Base-by-base conservation (phyloP, 2,888 invertebrate genomes). In the Pammene fasciana region DNA sequence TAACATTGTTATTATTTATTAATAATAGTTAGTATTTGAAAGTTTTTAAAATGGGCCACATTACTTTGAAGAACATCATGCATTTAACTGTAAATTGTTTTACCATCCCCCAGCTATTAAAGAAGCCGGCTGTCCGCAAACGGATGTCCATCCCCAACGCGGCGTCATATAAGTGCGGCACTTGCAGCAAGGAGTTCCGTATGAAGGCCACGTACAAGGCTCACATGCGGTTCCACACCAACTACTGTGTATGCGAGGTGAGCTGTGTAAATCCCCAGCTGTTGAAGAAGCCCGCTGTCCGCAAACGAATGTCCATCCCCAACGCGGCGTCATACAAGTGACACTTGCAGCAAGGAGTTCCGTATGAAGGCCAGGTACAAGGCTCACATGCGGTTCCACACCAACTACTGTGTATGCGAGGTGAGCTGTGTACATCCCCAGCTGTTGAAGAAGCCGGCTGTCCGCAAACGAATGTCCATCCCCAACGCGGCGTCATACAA, bases 331-430 rank as follows among this genome's bases (percentile, higher is more conserved):
- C 85, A 0, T 91, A 88, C 72, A 86, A 85, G 43, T 92, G 91
- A 54, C 0, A 84, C 78, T 0, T 92, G 91, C 61, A 78, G 75
- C 62, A 92, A 91, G 48, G 88, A 88, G 74, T 92, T 90, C 65
- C 71, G 82, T 0, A 89, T 91, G 90, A 89, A 88, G 61, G 85
- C 89, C 0, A 90, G 91, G 0, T 92, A 82, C 72, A 88, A 86
- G 7, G 87, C 91, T 0, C 91, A 92, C n/a, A 81, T 89, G 79
- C 71, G 91, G 13, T 90, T 89, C 36, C 91, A 92, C 66, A 91
- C 89, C 0, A 87, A 89, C 65, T 91, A 85, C 75, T 90, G 90
- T 61, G 87, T 92, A 0, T 92, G 91, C 64, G 91, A 92, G 91
- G 76, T 88, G 0, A 92, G 92, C 71, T 36, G 7, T 36, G 36